A percentile compares a stretch with the other conserved stretches of the same genome.
These are phyloP conservation scores for Acrossocheilus fasciatus DNA, from an alignment of 2,797 vertebrate species.

Conservation along the genomic window DNA sequence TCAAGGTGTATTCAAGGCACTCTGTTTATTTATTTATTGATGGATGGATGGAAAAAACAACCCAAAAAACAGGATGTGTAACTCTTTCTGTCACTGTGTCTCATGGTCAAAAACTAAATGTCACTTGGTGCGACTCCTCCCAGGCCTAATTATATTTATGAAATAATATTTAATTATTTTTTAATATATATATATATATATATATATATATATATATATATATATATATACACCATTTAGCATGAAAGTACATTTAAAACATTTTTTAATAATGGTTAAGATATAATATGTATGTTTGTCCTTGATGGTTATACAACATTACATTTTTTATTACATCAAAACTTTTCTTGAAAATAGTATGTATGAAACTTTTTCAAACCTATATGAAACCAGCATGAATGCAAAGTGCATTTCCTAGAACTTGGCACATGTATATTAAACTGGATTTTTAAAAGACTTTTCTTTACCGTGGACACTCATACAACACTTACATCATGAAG, in stretches of 20 bases:
- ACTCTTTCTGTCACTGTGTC: neutral
- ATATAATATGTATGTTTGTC: neutral
- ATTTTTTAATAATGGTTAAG: neutral
- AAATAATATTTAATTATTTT: neutral
- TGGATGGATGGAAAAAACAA: neutral
- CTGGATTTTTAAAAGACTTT: neutral
- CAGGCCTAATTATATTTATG: neutral
- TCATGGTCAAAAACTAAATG: neutral
- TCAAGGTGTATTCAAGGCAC: neutral
- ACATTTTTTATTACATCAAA: neutral
- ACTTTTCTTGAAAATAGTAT: neutral
- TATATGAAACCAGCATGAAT: conserved; percentile 6
- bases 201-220: no score
- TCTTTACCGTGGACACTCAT: neutral
- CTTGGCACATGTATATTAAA: neutral
- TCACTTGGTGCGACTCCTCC: neutral
- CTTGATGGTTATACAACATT: neutral
- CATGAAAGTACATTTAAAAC: neutral
- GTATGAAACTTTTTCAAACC: neutral
- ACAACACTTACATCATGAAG: conserved; percentile 27
- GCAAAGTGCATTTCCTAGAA: conserved; percentile 1
- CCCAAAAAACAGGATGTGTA: neutral
- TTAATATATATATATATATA: neutral
- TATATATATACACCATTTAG: neutral
- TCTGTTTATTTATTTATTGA: neutral